These are phyloP conservation scores for Portunus trituberculatus DNA, from an alignment of 1,140 invertebrate genomes.

Conservation along the genomic window DNA sequence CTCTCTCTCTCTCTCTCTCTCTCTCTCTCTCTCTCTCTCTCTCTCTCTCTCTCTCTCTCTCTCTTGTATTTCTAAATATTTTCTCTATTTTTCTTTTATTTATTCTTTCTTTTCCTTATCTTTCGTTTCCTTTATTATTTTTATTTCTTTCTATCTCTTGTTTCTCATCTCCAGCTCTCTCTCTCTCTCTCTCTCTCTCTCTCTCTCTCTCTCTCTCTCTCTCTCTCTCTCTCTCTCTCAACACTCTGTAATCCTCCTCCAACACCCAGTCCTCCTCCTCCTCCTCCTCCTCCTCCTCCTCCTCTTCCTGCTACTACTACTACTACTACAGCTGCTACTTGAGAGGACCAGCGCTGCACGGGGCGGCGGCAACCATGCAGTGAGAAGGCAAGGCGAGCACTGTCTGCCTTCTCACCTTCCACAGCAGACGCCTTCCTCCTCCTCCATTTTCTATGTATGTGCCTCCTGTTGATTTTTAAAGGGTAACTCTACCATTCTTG, in stretches of 20 bases:
- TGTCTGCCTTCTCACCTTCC: neutral
- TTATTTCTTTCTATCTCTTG: too few species aligned
- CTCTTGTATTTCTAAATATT: too few species aligned
- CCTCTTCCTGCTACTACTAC: neutral
- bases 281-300: neutral
- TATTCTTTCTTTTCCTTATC: too few species aligned
- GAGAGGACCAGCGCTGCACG: neutral
- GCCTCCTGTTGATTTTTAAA: neutral
- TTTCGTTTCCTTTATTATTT: too few species aligned
- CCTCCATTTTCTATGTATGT: neutral
- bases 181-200: conserved; percentile 27
- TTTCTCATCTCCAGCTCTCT: neutral
- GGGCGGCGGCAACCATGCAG: neutral
- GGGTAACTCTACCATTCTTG: neutral
- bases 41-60: too few species aligned
- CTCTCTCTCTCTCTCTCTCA: neutral
- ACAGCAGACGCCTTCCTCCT: neutral
- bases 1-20: too few species aligned
- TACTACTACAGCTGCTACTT: neutral
- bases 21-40: too few species aligned
- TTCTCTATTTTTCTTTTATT: too few species aligned
- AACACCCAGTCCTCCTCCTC: neutral
- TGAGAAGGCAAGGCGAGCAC: neutral
- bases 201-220: neutral
- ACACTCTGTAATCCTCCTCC: neutral